phyloP scores from a whole-genome alignment of 2,888 invertebrate species.

The Sericinus montela region DNA sequence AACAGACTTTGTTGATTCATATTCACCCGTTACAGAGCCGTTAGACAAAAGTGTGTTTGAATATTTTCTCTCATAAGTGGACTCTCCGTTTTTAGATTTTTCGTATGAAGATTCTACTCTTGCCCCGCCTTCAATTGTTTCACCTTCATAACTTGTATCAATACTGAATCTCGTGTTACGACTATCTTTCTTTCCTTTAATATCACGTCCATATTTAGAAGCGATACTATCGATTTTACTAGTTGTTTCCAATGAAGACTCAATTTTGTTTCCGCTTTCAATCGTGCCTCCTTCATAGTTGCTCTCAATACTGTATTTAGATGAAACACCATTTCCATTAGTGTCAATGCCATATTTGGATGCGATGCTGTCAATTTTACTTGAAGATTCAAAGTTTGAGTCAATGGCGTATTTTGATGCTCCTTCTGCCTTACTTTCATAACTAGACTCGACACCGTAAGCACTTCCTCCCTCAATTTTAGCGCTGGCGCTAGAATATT shows the following conservation, averaged over 20 bases:
- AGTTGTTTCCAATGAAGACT: conserved; percentile 29
- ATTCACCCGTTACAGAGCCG: conserved; percentile 50
- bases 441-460: conserved; percentile 43
- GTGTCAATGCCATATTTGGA: conserved; percentile 59
- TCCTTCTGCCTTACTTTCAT: conserved; percentile 35
- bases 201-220: conserved; percentile 45
- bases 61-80: conserved; percentile 50
- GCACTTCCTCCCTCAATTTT: conserved; percentile 31
- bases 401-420: conserved; percentile 35
- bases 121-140: conserved; percentile 33
- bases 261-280: conserved; percentile 17
- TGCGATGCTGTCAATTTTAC: conserved; percentile 52
- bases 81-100: conserved; percentile 38
- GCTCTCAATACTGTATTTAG: conserved; percentile 28
- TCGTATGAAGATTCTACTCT: conserved; percentile 29
- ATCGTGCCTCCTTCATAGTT: conserved; percentile 26
- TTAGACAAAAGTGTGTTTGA: conserved; percentile 55
- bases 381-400: conserved; percentile 35
- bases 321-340: conserved; percentile 31
- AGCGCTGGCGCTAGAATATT: conserved; percentile 48
- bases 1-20: conserved; percentile 38
- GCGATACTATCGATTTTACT: conserved; percentile 49
- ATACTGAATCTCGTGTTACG: conserved; percentile 41
- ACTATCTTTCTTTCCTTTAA: conserved; percentile 45
- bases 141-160: conserved; percentile 48